A percentile compares a stretch with the other conserved stretches of the same genome.
These are phyloP conservation scores for Adineta ricciae DNA, from an alignment of 2,888 invertebrate species.

Conservation along the genomic window DNA sequence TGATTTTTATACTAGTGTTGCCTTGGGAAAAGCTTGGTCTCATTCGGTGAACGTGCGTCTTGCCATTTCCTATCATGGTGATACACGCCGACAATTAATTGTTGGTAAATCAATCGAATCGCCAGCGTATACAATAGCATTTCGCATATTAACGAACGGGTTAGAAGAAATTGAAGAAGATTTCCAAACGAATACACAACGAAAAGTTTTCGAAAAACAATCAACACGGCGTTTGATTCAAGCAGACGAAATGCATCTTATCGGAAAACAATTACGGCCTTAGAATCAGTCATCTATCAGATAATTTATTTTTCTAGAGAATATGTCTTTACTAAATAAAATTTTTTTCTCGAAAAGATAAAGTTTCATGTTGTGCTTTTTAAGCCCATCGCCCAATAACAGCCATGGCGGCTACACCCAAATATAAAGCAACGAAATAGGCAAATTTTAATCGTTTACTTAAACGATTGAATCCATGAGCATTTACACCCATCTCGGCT, in stretches of 20 bases:
- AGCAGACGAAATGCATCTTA: slow-evolving; percentile 5
- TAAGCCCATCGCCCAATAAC: background rate
- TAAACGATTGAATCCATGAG: background rate
- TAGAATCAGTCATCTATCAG: background rate
- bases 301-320: background rate
- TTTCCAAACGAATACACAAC: background rate
- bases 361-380: background rate
- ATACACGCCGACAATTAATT: background rate
- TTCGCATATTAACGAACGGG: background rate
- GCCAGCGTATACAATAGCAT: background rate
- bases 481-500: background rate
- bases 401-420: background rate
- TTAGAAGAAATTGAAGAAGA: background rate
- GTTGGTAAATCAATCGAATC: slow-evolving; percentile 18
- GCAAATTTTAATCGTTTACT: background rate
- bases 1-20: slow-evolving; percentile 1
- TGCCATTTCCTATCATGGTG: background rate
- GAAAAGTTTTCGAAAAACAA: background rate
- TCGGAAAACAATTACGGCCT: background rate
- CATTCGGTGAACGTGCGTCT: background rate
- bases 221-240: background rate
- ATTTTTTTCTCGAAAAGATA: background rate
- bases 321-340: no score
- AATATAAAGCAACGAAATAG: background rate
- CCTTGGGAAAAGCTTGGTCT: background rate